Base-by-base conservation (phyloP, 2,888 invertebrate genomes). In the Acholoe squamosa region DNA sequence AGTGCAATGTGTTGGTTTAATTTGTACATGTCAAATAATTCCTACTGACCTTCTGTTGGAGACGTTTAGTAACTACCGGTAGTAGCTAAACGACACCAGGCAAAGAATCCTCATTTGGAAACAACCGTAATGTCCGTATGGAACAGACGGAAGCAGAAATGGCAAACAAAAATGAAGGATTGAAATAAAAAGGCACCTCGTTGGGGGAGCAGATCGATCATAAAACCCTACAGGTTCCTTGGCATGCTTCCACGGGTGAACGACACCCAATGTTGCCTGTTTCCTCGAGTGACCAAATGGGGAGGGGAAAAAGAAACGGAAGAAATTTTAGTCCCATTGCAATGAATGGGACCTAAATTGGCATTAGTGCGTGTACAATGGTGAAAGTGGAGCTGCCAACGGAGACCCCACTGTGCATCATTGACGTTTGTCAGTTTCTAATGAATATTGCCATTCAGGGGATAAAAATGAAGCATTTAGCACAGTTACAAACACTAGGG, bases 261-360 rank as follows among this genome's bases (percentile, higher is more conserved):
- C n/a, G 19, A 5, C 16, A 80, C 80, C 80, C 34, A 43, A 33
- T 80, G 34, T 25, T 34, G 80, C 43, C 43, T 19, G 34, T 43
- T 80, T 80, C 34, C 80, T 80, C 43, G 80, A 80, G 43, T 80
- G 80, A 80, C 80, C 34, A 80, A 80, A 80, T n/a, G 1, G 80
- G 34, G 7, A 25, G 1, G 80, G 34, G 7, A 25, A 31, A 76
- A 76, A 25, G 25, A 80, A 80, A 43, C 12, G 43, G 34, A 80
- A 80, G 14, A 16, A 80, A 43, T 80, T 80, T 3, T 43, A 34
- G 14, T 43, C 43, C 80, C 80, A 19, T n/a, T 28, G 14, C 25
- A 14, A 14, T 71, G n/a, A 71, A 28, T 28, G 71, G 71, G 28
- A n/a, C 25, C 31, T 71, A 71, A 71, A 71, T 71, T 71, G 71